phyloP scores from a whole-genome alignment of 2,113 vertebrate species.

The Myxocyprinus asiaticus region DNA sequence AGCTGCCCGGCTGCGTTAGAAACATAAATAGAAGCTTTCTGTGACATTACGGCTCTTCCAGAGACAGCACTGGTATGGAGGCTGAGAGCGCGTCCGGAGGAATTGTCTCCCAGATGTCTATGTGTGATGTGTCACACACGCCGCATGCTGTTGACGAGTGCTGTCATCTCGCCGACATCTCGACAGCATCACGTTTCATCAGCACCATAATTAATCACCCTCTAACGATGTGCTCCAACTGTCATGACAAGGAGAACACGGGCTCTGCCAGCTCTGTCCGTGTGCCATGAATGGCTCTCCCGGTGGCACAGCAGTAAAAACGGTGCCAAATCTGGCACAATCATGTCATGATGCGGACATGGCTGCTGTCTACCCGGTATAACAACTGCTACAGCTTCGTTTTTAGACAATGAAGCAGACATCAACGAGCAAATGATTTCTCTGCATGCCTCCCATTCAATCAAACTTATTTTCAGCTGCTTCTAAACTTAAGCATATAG shows the following conservation, averaged over 20 bases:
- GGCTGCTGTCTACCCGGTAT: background rate
- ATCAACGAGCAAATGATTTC: background rate
- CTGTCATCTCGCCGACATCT: slow-evolving; percentile 74
- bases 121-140: slow-evolving; percentile 28
- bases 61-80: slow-evolving; percentile 40
- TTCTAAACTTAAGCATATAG: background rate
- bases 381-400: background rate
- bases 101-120: slow-evolving; percentile 63
- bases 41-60: slow-evolving; percentile 14
- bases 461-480: background rate
- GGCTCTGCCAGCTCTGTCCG: slow-evolving; percentile 32
- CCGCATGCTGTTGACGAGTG: slow-evolving; percentile 58
- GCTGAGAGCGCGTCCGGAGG: slow-evolving; percentile 39
- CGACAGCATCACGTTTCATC: slow-evolving; percentile 73
- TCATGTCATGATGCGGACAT: too few relatives aligned
- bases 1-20: slow-evolving; percentile 13
- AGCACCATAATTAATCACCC: slow-evolving; percentile 74
- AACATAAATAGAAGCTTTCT: slow-evolving; percentile 45
- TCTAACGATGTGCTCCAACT: slow-evolving; percentile 59
- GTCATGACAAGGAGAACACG: background rate
- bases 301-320: background rate
- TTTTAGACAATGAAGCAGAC: background rate
- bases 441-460: background rate
- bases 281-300: slow-evolving; percentile 7
- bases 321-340: background rate